These are phyloP conservation scores for Laodelphax striatellus DNA, from an alignment of 1,140 invertebrate genomes.

Conservation along the genomic window DNA sequence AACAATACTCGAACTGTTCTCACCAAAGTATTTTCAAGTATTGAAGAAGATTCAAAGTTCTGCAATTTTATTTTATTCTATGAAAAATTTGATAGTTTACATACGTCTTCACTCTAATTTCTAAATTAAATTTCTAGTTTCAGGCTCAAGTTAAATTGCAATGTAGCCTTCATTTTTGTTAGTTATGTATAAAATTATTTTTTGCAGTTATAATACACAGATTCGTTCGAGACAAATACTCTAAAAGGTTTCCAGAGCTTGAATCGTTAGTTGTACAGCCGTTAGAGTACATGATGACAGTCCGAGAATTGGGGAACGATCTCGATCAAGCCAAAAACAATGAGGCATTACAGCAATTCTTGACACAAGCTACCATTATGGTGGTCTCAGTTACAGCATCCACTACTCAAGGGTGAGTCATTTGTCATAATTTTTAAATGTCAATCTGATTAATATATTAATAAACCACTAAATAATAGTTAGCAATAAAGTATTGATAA, in stretches of 20 bases:
- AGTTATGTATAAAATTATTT: conserved; percentile 17
- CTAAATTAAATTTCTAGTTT: too few species aligned
- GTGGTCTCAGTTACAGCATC: conserved; percentile 98
- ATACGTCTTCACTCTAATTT: too few species aligned
- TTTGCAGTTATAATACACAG: conserved; percentile 78
- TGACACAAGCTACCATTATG: conserved; percentile 99
- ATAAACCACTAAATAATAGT: too few species aligned
- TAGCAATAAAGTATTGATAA: too few species aligned
- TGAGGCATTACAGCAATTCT: conserved; percentile 81
- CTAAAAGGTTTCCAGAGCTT: conserved; percentile 95
- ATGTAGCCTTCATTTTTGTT: not conserved
- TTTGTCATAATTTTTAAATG: too few species aligned
- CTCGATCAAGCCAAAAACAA: conserved; percentile 95
- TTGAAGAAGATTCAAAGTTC: too few species aligned
- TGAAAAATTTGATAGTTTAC: too few species aligned
- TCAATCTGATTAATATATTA: too few species aligned
- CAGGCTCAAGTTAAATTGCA: too few species aligned
- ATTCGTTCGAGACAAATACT: conserved; percentile 93
- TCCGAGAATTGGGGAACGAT: conserved; percentile 93
- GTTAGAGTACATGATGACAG: conserved; percentile 88
- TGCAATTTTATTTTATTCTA: too few species aligned
- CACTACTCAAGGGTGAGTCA: conserved; percentile 86
- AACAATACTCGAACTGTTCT: too few species aligned
- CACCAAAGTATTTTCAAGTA: too few species aligned
- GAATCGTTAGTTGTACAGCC: conserved; percentile 90